Evolutionary conservation across 2,113 vertebrate genomes (phyloP).

Genomic region (Thymallus thymallus): DNA sequence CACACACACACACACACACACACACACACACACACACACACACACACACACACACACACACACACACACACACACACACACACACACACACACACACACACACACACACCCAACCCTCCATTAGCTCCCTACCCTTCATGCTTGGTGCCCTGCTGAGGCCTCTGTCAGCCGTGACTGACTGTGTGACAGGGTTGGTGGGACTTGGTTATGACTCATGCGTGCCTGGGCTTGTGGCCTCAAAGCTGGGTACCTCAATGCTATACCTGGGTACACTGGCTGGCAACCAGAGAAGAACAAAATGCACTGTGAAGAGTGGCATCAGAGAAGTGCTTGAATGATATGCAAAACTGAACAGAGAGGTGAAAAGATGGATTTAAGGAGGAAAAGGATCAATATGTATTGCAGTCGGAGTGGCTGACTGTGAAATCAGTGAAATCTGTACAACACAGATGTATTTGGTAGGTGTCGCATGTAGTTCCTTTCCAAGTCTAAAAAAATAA

Average conservation of each 20-base stretch:
- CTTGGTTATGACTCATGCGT: conserved; percentile 60
- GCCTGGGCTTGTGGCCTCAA: conserved; percentile 63
- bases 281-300: conserved; percentile 16
- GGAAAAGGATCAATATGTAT: background rate
- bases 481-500: no score
- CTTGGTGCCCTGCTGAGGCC: conserved; percentile 55
- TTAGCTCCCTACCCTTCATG: conserved; percentile 34
- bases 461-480: background rate
- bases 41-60: no score
- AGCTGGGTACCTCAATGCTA: conserved; percentile 67
- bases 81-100: no score
- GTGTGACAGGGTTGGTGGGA: conserved; percentile 61
- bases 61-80: no score
- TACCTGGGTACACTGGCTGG: conserved; percentile 69
- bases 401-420: conserved; percentile 22
- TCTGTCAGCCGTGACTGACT: conserved; percentile 71
- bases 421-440: conserved; percentile 27
- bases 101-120: conserved; percentile 30
- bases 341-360: conserved; percentile 2
- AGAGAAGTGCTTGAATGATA: conserved; percentile 30
- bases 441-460: conserved; percentile 6
- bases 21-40: no score
- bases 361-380: conserved; percentile 26
- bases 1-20: conserved; percentile 21
- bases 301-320: background rate